These are phyloP conservation scores for Sinhomidia bicolor DNA, from an alignment of 2,888 invertebrate genomes.

Conservation along the genomic window DNA sequence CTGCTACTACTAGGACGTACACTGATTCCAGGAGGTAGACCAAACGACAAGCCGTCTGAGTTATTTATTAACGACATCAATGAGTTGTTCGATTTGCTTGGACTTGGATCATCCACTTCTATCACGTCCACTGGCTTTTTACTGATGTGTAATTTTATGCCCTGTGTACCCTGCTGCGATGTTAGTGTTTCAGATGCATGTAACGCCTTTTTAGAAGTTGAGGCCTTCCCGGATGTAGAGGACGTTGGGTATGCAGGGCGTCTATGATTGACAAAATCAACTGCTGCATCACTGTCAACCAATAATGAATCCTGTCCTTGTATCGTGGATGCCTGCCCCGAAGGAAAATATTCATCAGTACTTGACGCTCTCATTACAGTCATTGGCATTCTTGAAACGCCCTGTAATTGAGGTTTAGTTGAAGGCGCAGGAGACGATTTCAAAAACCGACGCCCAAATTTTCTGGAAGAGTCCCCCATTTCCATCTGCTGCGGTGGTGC, in stretches of 20 bases:
- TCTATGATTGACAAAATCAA: constrained; percentile 10
- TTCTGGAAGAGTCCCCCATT: constrained; percentile 12
- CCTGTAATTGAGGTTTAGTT: constrained; percentile 9
- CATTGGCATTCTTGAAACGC: constrained; percentile 45
- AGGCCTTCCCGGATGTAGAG: not conserved
- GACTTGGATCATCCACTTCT: constrained; percentile 48
- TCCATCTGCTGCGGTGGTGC: not conserved
- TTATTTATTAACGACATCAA: not conserved
- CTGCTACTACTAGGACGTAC: constrained; percentile 51
- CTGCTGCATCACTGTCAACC: constrained; percentile 10
- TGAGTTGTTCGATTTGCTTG: constrained; percentile 3
- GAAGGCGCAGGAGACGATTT: constrained; percentile 53
- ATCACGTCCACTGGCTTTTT: constrained; percentile 58
- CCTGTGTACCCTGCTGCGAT: constrained; percentile 60
- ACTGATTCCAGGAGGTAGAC: constrained; percentile 42
- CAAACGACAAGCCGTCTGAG: constrained; percentile 35
- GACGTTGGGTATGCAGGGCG: not conserved
- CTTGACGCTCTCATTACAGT: constrained; percentile 48
- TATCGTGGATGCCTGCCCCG: not conserved
- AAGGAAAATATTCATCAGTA: constrained; percentile 55
- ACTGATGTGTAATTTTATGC: constrained; percentile 71
- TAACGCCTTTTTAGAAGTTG: constrained; percentile 30
- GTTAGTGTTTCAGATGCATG: constrained; percentile 44
- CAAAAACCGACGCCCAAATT: constrained; percentile 73
- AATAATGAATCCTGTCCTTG: not conserved